Percentiles rank a stretch among this genome's conserved stretches.
Conservation (phyloP, 2,888 invertebrate genomes). For the Athrips mouffetella region DNA sequence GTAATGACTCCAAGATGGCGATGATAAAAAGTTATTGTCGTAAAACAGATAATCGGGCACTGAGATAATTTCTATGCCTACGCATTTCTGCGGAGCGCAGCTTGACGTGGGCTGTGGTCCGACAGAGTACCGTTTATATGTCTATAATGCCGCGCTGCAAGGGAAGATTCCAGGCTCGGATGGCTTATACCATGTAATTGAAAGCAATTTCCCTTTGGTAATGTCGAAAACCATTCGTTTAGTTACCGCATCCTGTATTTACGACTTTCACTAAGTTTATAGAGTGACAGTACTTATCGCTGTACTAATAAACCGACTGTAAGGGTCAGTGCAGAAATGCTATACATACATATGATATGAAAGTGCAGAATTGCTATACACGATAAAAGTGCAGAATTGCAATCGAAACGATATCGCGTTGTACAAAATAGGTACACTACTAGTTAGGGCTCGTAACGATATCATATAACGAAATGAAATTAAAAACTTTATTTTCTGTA, state of each 20-base stretch:
- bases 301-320: no score
- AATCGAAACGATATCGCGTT: no score
- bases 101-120: slow-evolving; percentile 16
- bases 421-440: no score
- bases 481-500: no score
- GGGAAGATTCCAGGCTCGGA: slow-evolving; percentile 32
- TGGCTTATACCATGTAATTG: slow-evolving; percentile 33
- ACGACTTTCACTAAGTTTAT: not conserved
- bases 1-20: slow-evolving; percentile 14
- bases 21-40: slow-evolving; percentile 33
- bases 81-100: slow-evolving; percentile 19
- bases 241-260: slow-evolving; percentile 7
- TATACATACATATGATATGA: no score
- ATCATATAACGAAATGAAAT: no score
- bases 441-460: no score
- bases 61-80: slow-evolving; percentile 20
- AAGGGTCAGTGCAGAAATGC: no score
- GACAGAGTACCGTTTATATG: slow-evolving; percentile 35
- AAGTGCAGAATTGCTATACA: no score
- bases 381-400: no score
- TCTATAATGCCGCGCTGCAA: slow-evolving; percentile 43
- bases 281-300: not conserved
- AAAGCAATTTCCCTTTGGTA: slow-evolving; percentile 30
- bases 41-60: slow-evolving; percentile 25
- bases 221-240: slow-evolving; percentile 16